Conservation (phyloP, 2,113 vertebrate genomes). For the Lipotes vexillifer region DNA sequence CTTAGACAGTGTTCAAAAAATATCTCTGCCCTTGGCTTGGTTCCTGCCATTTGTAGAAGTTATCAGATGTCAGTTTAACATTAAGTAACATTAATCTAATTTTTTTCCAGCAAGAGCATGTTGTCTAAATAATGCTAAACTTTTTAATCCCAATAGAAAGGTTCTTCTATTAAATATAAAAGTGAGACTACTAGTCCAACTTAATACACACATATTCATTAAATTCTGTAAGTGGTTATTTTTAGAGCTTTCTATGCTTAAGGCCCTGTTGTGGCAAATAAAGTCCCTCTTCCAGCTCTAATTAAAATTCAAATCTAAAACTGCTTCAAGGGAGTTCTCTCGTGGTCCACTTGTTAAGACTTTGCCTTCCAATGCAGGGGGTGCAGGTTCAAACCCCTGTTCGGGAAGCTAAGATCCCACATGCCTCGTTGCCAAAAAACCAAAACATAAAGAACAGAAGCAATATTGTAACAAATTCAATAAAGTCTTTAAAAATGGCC, state of each 20-base stretch:
- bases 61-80: conserved; percentile 66
- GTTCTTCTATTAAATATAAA: conserved; percentile 38
- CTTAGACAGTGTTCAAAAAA: conserved; percentile 70
- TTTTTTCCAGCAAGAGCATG: conserved; percentile 57
- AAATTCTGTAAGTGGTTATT: neutral
- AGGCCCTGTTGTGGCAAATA: neutral
- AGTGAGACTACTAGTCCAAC: conserved; percentile 8
- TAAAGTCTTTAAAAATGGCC: too few relatives aligned
- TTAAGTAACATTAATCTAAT: conserved; percentile 31
- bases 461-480: too few relatives aligned
- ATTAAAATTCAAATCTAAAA: neutral
- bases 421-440: too few relatives aligned
- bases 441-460: too few relatives aligned
- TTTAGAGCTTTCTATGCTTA: neutral
- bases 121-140: conserved; percentile 57
- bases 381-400: too few relatives aligned
- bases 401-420: too few relatives aligned
- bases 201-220: neutral
- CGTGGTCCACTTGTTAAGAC: too few relatives aligned
- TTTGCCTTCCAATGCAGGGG: too few relatives aligned
- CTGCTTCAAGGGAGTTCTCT: too few relatives aligned
- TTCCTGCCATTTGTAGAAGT: conserved; percentile 69
- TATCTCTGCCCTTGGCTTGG: conserved; percentile 62
- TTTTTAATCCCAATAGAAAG: neutral
- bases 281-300: neutral